These are phyloP conservation scores for Phodopus roborovskii DNA, from an alignment of 2,113 vertebrate species.

Conservation along the genomic window DNA sequence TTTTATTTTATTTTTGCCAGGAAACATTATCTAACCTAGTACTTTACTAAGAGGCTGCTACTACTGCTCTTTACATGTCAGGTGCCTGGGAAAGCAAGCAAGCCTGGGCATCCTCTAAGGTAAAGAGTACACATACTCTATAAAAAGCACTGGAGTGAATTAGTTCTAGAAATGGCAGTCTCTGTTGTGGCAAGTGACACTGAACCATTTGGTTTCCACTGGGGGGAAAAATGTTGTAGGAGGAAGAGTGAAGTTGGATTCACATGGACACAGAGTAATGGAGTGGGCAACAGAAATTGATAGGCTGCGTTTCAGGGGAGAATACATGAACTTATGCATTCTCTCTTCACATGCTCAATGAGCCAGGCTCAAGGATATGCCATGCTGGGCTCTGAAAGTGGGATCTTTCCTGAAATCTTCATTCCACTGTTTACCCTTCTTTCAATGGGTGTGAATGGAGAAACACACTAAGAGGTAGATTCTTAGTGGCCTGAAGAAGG, in stretches of 20 bases:
- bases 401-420: not conserved
- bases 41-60: not conserved
- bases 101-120: not conserved
- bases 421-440: not conserved
- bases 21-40: not conserved
- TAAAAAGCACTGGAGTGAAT: not conserved
- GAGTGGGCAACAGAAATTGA: not conserved
- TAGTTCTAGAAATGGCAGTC: not conserved
- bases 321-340: not conserved
- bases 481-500: not conserved
- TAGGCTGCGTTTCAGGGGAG: too few relatives aligned
- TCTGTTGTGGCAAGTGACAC: not conserved
- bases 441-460: not conserved
- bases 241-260: not conserved
- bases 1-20: not conserved
- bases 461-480: not conserved
- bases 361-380: not conserved
- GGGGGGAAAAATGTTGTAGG: not conserved
- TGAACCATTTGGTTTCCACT: not conserved
- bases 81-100: not conserved
- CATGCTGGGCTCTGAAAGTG: not conserved
- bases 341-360: rapidly evolving
- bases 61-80: not conserved
- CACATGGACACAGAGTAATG: not conserved
- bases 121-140: not conserved